Base-by-base conservation (phyloP, 2,797 vertebrate genomes). In the Emys orbicularis region DNA sequence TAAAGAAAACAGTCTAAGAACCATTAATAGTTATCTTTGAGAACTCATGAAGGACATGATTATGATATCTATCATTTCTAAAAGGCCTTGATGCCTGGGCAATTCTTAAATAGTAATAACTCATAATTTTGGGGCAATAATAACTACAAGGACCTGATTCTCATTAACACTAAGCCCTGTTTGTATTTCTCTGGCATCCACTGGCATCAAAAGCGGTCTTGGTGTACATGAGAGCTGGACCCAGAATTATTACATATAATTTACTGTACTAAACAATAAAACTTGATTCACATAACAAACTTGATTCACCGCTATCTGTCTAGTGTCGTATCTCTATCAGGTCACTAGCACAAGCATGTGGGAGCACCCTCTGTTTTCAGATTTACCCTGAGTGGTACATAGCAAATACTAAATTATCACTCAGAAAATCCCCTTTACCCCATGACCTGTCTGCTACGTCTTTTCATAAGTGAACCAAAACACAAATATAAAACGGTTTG, bases 401-500 rank as follows among this genome's bases (percentile, higher is more conserved):
- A 41, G 5, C 72, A 79, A 76, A 53, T 83, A 68, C 18, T 44
- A 52, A 85, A 83, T n/a, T 72, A 10, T 83, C 44, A 59, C 53
- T 56, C 15, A 19, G 57, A 15, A 89, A 90, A 79, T 84, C 53
- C 88, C 6, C 8, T 65, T 34, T 56, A 52, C 37, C 6, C 25
- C 2, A 54, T 74, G 34, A 59, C 8, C 5, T 4, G 18, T 34
- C 8, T 68, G 6, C 5, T 89, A 0, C 2, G 2, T 4, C 27
- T 89, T 90, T 84, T 89, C 44, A n/a, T 77, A 72, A 59, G 49
- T 76, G 34, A 88, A 61, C 12, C 11, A 82, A 74, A 82, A 86
- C 56, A 88, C 2, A 12, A 72, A 68, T 68, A n/a, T 68, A 68
- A 21, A 68, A 12, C 83, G 19, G 5, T 15, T n/a, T 8, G 1